Base-by-base conservation (phyloP, 2,113 vertebrate species). In the Oreotrochilus melanogaster region DNA sequence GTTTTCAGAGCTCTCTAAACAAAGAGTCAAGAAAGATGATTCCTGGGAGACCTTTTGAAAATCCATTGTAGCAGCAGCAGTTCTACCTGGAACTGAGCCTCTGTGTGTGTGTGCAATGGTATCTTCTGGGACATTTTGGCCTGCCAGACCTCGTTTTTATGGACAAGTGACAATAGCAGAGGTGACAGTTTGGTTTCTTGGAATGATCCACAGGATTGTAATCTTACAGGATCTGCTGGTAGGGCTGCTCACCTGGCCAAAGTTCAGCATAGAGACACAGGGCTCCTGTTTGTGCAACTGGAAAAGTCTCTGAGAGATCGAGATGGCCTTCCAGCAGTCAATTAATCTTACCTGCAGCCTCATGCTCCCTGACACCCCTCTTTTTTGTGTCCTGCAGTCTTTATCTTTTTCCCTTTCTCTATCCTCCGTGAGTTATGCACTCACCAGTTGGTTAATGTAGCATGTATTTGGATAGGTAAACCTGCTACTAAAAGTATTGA, bases 31-130 rank as follows among this genome's bases (percentile, higher is more conserved):
- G 74, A 33, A 72, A 82, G 31, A 37, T 58, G 56, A 56, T 79
- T 91, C 35, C 37, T 79, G 60, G 5, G 23, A 85, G 60, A 47
- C 42, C 86, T 79, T 93, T 88, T 37, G 54, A 58, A 89, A 91
- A 23, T 11, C 10, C 5, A 4, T 48, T 0, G 0, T 16, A 56
- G 50, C 18, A 73, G 75, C 64, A 86, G 33, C 25, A 58, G 0
- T 80, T 79, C n/a, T 65, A 5, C 79, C 17, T 84, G 58, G 43
- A 91, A n/a, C 27, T 0, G 2, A 81, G 61, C 23, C 19, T 83
- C 2, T 1, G 0, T 33, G 33, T 1, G 0, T 39, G 17, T 18
- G 25, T 42, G 27, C 53, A 45, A 0, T 31, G 31, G 22, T 67
- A 10, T 65, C 45, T 82, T 70, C 42, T 27, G 56, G 54, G 28